These are phyloP conservation scores for Dendrolimus houi DNA, from an alignment of 2,888 invertebrate genomes.

Conservation along the genomic window DNA sequence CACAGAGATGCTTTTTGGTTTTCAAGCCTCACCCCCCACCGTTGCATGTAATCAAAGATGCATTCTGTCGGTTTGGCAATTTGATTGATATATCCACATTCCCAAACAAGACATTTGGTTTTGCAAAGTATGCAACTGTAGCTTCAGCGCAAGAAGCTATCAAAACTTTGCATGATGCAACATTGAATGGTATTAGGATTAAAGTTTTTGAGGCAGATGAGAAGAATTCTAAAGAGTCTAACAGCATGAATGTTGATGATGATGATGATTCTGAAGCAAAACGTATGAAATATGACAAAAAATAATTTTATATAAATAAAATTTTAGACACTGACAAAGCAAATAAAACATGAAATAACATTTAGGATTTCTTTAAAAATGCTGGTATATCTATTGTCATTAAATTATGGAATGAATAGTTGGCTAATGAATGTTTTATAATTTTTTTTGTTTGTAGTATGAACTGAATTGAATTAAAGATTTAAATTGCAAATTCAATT, in stretches of 20 bases:
- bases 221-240: slow-evolving; percentile 40
- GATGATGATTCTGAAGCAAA: slow-evolving; percentile 41
- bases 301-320: slow-evolving; percentile 2
- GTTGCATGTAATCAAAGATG: slow-evolving; percentile 84
- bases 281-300: slow-evolving; percentile 36
- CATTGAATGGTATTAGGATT: slow-evolving; percentile 86
- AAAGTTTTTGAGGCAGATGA: slow-evolving; percentile 95
- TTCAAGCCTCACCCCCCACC: slow-evolving; percentile 83
- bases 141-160: slow-evolving; percentile 88
- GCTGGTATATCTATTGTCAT: too few relatives aligned
- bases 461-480: too few relatives aligned
- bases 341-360: too few relatives aligned
- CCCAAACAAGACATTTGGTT: slow-evolving; percentile 94
- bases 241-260: slow-evolving; percentile 24
- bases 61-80: slow-evolving; percentile 93
- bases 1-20: slow-evolving; percentile 81
- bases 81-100: slow-evolving; percentile 93
- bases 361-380: too few relatives aligned
- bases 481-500: too few relatives aligned
- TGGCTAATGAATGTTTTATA: too few relatives aligned
- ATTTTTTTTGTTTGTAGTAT: too few relatives aligned
- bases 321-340: neutral
- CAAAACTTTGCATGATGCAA: slow-evolving; percentile 84
- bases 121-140: slow-evolving; percentile 89
- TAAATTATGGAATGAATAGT: too few relatives aligned